A percentile compares a stretch with the other conserved stretches of the same genome.
phyloP scores from a whole-genome alignment of 2,797 vertebrate species.

The Tauraco hartlaubi region DNA sequence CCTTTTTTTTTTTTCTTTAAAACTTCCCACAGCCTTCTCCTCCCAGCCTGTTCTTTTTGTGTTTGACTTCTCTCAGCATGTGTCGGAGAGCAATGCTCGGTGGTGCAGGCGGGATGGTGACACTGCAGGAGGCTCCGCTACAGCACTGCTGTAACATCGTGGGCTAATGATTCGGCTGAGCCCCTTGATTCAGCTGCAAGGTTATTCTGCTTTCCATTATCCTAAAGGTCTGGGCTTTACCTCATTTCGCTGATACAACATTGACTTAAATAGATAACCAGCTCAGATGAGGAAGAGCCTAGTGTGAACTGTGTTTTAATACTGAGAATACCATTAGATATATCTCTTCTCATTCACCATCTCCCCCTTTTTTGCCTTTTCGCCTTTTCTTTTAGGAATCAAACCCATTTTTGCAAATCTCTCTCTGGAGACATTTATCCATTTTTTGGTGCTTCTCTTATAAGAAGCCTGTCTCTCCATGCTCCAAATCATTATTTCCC shows the following conservation, averaged over 20 bases:
- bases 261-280: background rate
- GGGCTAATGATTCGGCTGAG: slow-evolving; percentile 55
- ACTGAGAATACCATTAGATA: background rate
- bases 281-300: background rate
- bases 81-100: background rate
- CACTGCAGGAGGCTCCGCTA: background rate
- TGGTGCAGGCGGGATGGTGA: background rate
- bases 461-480: background rate
- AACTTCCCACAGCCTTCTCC: background rate
- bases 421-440: background rate
- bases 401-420: background rate
- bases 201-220: slow-evolving; percentile 36
- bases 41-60: slow-evolving; percentile 18
- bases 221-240: slow-evolving; percentile 1
- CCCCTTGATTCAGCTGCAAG: slow-evolving; percentile 48
- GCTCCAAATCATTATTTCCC: background rate
- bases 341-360: background rate
- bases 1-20: background rate
- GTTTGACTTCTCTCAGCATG: slow-evolving; percentile 28
- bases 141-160: background rate
- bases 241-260: background rate
- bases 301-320: background rate
- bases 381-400: background rate
- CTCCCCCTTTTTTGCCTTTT: background rate
- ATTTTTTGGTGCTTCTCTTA: background rate